These are phyloP conservation scores for Actinernus sp. DNA, from an alignment of 92 coral and sea anemone species.

Conservation along the genomic window DNA sequence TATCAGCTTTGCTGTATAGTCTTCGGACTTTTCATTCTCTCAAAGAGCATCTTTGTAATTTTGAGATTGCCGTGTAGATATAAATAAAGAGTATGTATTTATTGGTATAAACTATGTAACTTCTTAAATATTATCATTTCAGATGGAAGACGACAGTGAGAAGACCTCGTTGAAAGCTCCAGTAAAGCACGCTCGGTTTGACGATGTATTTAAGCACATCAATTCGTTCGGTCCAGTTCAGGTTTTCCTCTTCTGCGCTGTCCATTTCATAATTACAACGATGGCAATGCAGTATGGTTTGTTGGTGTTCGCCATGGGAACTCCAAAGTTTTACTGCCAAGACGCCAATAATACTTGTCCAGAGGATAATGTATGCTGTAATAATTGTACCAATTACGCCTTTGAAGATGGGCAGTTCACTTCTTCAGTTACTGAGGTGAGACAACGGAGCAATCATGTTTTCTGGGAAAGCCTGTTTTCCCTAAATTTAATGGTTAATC, in stretches of 20 bases:
- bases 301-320: constrained; percentile 46
- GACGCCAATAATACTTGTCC: constrained; percentile 20
- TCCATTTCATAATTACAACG: constrained; percentile 15
- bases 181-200: background rate
- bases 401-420: constrained; percentile 50
- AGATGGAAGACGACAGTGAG: background rate
- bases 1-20: too few relatives aligned
- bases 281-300: constrained; percentile 35
- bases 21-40: too few relatives aligned
- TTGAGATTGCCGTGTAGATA: too few relatives aligned
- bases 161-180: background rate
- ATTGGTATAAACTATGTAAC: too few relatives aligned
- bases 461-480: too few relatives aligned
- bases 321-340: constrained; percentile 36
- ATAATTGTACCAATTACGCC: constrained; percentile 31
- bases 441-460: background rate
- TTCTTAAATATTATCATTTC: too few relatives aligned
- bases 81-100: too few relatives aligned
- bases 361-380: constrained; percentile 32
- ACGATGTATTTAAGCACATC: constrained; percentile 45
- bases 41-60: too few relatives aligned
- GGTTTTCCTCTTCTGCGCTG: constrained; percentile 10
- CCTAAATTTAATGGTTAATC: too few relatives aligned
- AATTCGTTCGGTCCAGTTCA: constrained; percentile 38
- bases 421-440: constrained; percentile 53